Evolutionary conservation across 1,140 invertebrate species (phyloP).

Genomic region (Drosophila sturtevanti): DNA sequence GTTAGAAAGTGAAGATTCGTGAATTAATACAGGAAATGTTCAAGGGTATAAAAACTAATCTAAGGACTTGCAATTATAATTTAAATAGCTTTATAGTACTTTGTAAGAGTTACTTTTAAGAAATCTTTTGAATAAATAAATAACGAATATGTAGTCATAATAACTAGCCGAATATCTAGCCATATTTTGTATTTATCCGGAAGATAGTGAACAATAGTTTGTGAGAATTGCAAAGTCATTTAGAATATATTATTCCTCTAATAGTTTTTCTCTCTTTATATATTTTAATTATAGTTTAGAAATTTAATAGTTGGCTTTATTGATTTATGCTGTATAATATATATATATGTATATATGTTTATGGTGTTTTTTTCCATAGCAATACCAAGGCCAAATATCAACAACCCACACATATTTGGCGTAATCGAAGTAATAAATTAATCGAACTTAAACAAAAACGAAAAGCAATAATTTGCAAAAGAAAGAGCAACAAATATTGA

Average conservation of each 20-base stretch:
- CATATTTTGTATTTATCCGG: too few relatives aligned
- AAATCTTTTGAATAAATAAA: too few relatives aligned
- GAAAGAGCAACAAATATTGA: constrained; percentile 24
- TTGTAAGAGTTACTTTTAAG: too few relatives aligned
- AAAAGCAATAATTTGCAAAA: constrained; percentile 22
- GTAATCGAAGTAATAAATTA: constrained; percentile 1
- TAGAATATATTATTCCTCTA: neutral
- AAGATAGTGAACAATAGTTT: neutral
- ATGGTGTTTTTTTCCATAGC: neutral
- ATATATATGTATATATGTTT: neutral
- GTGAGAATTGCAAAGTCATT: neutral
- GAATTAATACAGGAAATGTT: too few relatives aligned
- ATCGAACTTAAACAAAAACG: neutral
- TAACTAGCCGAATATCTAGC: too few relatives aligned
- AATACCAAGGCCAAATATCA: neutral
- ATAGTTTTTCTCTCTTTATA: neutral
- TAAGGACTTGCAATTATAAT: too few relatives aligned
- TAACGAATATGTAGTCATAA: too few relatives aligned
- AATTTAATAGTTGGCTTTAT: neutral
- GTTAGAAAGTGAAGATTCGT: too few relatives aligned
- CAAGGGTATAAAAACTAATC: too few relatives aligned
- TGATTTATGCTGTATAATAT: neutral
- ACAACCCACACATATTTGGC: neutral
- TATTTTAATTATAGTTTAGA: neutral
- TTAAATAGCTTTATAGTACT: too few relatives aligned